Base-by-base conservation (phyloP, 2,888 invertebrate species). In the Mycogona germanica region DNA sequence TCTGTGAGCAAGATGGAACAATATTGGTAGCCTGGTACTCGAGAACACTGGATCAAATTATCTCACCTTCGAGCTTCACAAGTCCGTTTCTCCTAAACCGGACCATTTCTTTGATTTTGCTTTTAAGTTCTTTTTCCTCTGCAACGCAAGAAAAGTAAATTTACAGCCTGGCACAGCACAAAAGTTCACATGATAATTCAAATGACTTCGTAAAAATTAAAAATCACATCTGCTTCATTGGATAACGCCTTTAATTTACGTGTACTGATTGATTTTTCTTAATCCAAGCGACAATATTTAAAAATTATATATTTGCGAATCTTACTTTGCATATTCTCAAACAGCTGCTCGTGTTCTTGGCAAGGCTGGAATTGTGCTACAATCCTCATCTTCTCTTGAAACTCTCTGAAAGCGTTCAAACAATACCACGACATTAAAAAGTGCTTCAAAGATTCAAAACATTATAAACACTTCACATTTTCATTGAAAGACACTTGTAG, bases 301-400 rank as follows among this genome's bases (percentile, higher is more conserved):
- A n/a, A n/a, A n/a, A n/a, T n/a, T n/a, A n/a, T n/a, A 25, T 47
- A 19, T 48, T 17, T 63, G n/a, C n/a, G n/a, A n/a, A n/a, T n/a
- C 65, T 64, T 62, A 69, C 69, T 66, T 61, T 67, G 66, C 49
- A 68, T 58, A 58, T 83, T 87, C 4, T 79, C 78, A 48, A 86
- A 74, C 28, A 89, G 79, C 57, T 83, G 79, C 57, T 85, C 82
- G 63, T 91, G 86, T 68, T 93, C 92, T 53, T 81, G 78, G 28
- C 84, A 80, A 1, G 88, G 84, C 67, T 86, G 84, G 73, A 92
- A 92, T 68, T 91, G 91, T 2, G 88, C 82, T 65, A 88, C 86
- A 59, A 85, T 82, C 32, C 86, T 78, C 70, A 92, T 78, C 37
- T 84, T 81, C 60, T 93, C 92, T 40, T 82, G 78, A 65, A 92